phyloP scores from a whole-genome alignment of 1,140 invertebrate species.

The Trinorchestia longiramus region DNA sequence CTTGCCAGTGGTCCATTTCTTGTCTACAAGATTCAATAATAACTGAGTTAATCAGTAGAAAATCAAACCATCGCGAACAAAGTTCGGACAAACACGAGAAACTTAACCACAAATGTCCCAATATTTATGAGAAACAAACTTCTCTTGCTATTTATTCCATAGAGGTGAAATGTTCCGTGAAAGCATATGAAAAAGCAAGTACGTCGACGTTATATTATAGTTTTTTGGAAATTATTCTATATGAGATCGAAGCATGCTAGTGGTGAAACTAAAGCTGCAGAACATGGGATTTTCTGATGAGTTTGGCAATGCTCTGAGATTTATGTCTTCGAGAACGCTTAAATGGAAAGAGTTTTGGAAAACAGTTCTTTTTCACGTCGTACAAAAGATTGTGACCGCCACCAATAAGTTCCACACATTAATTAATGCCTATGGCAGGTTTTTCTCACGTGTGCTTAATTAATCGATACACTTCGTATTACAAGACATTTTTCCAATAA shows the following conservation, averaged over 20 bases:
- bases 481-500: background rate
- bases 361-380: background rate
- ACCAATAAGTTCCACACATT: background rate
- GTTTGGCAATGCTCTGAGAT: background rate
- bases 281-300: background rate
- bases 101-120: background rate
- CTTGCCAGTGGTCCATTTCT: background rate
- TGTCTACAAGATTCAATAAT: background rate
- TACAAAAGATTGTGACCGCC: background rate
- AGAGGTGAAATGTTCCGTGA: background rate
- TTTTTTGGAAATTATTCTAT: background rate
- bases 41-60: background rate
- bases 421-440: background rate
- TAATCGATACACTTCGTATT: background rate
- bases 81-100: background rate
- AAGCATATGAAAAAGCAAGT: background rate
- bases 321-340: background rate
- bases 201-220: background rate
- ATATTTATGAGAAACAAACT: background rate
- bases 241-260: background rate
- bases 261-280: background rate
- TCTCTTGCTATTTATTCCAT: background rate
- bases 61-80: background rate
- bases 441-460: background rate
- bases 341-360: too few relatives aligned